phyloP scores from a whole-genome alignment of 2,113 vertebrate species.

The Symphodus melops region DNA sequence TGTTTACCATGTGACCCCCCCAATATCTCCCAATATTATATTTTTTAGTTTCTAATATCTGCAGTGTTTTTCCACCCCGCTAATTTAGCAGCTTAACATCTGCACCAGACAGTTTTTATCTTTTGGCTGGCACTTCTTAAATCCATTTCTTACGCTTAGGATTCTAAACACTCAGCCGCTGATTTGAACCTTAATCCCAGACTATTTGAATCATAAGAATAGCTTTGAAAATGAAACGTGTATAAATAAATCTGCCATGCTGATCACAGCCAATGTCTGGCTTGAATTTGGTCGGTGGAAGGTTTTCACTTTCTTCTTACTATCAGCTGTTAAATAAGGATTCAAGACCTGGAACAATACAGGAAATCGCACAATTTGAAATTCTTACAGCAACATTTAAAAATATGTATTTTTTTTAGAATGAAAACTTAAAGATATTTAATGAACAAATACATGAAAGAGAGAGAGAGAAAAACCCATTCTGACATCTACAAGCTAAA shows the following conservation, averaged over 20 bases:
- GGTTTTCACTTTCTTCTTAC: neutral
- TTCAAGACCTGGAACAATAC: neutral
- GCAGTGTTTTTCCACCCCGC: neutral
- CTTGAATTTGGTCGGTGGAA: neutral
- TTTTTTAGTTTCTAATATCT: neutral
- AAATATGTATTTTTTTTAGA: neutral
- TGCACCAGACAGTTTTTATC: neutral
- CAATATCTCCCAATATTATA: neutral
- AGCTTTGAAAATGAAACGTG: neutral
- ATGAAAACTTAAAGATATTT: neutral
- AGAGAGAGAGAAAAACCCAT: neutral
- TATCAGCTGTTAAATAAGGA: neutral
- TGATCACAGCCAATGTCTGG: neutral
- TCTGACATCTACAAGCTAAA: neutral
- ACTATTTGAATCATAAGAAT: neutral
- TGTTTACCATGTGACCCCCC: neutral
- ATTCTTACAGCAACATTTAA: too few species aligned
- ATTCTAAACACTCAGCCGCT: neutral
- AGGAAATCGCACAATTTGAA: neutral
- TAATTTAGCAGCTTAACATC: neutral
- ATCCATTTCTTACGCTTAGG: neutral
- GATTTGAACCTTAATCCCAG: neutral
- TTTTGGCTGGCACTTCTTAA: too few species aligned
- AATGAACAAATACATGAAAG: neutral
- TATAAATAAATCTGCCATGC: neutral